phyloP scores from a whole-genome alignment of 2,113 vertebrate species.

The Colistium nudipinnis region DNA sequence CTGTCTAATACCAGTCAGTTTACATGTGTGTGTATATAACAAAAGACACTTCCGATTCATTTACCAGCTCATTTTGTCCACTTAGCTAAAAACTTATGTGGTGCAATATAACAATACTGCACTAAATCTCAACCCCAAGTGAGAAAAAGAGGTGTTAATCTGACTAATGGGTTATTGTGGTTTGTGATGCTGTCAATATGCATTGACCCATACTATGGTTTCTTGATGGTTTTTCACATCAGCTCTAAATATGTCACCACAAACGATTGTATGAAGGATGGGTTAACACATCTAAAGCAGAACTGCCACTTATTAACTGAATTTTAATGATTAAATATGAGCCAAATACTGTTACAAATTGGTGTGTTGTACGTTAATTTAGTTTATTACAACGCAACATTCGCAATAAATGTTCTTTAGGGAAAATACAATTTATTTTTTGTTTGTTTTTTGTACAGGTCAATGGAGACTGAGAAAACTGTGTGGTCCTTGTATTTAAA shows the following conservation, averaged over 20 bases:
- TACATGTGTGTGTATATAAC: neutral
- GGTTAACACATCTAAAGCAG: neutral
- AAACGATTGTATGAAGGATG: neutral
- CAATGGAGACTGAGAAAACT: neutral
- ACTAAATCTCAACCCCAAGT: neutral
- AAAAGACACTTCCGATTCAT: neutral
- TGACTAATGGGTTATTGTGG: neutral
- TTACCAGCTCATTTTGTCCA: neutral
- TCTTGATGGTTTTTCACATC: neutral
- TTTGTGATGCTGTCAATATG: neutral
- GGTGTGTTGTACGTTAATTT: too few species aligned
- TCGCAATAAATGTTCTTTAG: too few species aligned
- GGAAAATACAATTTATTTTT: too few species aligned
- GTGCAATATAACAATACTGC: neutral
- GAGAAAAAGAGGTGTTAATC: neutral
- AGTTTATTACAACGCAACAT: too few species aligned
- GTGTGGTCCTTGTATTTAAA: slow-evolving; percentile 2
- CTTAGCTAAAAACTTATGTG: neutral
- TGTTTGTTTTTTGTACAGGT: neutral
- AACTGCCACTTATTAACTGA: too few species aligned
- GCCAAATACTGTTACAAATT: too few species aligned
- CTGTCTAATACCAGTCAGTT: neutral
- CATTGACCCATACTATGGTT: neutral
- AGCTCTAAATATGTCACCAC: neutral
- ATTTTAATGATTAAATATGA: too few species aligned